Evolutionary conservation across 2,113 vertebrate species (phyloP).

Genomic region (Lagopus leucura): DNA sequence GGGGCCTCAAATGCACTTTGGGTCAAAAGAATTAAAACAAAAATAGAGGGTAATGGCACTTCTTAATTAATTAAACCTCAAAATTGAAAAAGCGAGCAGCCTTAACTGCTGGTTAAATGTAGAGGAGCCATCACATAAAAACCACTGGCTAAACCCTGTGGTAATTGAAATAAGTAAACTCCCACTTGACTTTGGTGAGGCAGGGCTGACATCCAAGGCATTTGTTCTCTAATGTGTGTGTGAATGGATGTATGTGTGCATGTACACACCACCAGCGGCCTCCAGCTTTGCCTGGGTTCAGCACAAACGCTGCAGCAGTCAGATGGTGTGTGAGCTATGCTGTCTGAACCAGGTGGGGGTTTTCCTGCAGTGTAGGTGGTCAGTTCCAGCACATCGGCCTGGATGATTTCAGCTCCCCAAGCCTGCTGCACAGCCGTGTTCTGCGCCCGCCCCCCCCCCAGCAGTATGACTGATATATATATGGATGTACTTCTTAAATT

Average conservation of each 20-base stretch:
- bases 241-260: neutral
- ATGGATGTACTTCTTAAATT: neutral
- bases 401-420: neutral
- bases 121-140: neutral
- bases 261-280: neutral
- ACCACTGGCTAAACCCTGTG: neutral
- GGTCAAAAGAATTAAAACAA: neutral
- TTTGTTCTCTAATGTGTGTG: neutral
- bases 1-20: neutral
- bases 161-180: conserved; percentile 1
- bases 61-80: conserved; percentile 19
- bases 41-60: neutral
- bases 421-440: neutral
- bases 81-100: neutral
- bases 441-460: too few relatives aligned
- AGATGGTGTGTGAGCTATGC: neutral
- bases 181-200: neutral
- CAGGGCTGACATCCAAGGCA: neutral
- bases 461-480: neutral
- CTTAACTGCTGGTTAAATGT: neutral
- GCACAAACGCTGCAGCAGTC: neutral
- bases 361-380: neutral
- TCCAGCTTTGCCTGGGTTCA: neutral
- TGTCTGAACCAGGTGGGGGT: neutral
- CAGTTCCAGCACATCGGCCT: neutral